phyloP scores from a whole-genome alignment of 1,140 invertebrate species.

The Oreohelix idahoensis region DNA sequence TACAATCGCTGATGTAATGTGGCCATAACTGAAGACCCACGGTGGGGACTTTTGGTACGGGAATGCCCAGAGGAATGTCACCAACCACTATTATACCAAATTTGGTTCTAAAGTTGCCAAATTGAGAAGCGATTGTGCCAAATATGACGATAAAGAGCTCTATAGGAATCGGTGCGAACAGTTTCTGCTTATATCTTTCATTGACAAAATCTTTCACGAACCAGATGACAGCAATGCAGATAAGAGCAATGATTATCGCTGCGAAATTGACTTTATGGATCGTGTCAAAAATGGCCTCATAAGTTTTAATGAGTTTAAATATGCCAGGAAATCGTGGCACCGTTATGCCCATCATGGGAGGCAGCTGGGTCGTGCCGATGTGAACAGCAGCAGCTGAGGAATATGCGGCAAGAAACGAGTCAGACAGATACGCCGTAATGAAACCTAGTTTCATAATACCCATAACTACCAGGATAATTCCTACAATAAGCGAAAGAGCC shows the following conservation, averaged over 20 bases:
- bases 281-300: slow-evolving; percentile 62
- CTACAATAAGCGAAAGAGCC: slow-evolving; percentile 59
- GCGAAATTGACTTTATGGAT: slow-evolving; percentile 70
- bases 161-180: slow-evolving; percentile 85
- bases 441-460: slow-evolving; percentile 86
- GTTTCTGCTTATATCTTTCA: slow-evolving; percentile 83
- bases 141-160: slow-evolving; percentile 85
- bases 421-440: slow-evolving; percentile 87
- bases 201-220: slow-evolving; percentile 88
- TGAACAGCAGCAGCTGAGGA: slow-evolving; percentile 92
- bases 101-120: slow-evolving; percentile 62
- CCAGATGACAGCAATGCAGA: slow-evolving; percentile 81
- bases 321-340: slow-evolving; percentile 54
- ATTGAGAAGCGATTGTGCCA: slow-evolving; percentile 70
- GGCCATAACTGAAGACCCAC: slow-evolving; percentile 51
- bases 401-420: slow-evolving; percentile 91
- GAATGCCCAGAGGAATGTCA: slow-evolving; percentile 72
- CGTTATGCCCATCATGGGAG: slow-evolving; percentile 85
- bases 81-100: slow-evolving; percentile 73
- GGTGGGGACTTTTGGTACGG: slow-evolving; percentile 57
- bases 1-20: slow-evolving; percentile 64
- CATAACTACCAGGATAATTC: slow-evolving; percentile 78
- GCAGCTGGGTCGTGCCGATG: slow-evolving; percentile 91
- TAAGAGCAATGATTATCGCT: slow-evolving; percentile 79
- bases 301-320: slow-evolving; percentile 68